Conservation (phyloP, 64 coral and sea anemone species). For the Montipora capricornis region DNA sequence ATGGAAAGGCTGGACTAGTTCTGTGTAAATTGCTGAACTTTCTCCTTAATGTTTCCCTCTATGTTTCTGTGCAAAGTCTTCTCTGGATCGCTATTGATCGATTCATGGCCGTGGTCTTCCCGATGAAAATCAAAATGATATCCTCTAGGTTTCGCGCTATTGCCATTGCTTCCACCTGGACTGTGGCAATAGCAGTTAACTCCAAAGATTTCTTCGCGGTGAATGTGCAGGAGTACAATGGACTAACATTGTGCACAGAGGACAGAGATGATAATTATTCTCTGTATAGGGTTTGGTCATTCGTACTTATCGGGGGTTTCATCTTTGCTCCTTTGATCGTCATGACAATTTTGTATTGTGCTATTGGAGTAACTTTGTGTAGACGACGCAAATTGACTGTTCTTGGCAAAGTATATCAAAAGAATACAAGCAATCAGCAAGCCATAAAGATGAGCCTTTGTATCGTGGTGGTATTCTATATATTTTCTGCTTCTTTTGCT, state of each 20-base stretch:
- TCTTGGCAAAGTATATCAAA: background rate
- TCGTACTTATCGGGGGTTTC: background rate
- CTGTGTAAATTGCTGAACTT: slow-evolving; percentile 57
- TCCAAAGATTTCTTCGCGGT: slow-evolving; percentile 15
- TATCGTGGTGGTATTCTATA: background rate
- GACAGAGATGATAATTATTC: background rate
- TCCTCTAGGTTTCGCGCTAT: background rate
- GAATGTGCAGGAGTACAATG: background rate
- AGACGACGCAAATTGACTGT: background rate
- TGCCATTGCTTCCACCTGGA: slow-evolving; percentile 5
- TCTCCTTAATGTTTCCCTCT: background rate
- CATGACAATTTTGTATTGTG: background rate
- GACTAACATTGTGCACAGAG: too few relatives aligned
- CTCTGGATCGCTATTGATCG: slow-evolving; percentile 46
- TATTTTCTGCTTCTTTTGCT: background rate
- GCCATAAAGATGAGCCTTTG: background rate
- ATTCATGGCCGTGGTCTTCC: slow-evolving; percentile 39
- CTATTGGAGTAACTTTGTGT: background rate
- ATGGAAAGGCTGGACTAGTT: background rate
- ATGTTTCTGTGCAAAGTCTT: slow-evolving; percentile 37
- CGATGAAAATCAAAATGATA: background rate
- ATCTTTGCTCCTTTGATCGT: background rate
- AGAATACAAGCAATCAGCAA: background rate
- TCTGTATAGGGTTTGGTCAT: background rate
- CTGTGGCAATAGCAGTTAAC: background rate